Evolutionary conservation across 2,113 vertebrate species (phyloP), one percentile per base, ranked within the genome.

Genomic region (Australoheros scitulus): DNA sequence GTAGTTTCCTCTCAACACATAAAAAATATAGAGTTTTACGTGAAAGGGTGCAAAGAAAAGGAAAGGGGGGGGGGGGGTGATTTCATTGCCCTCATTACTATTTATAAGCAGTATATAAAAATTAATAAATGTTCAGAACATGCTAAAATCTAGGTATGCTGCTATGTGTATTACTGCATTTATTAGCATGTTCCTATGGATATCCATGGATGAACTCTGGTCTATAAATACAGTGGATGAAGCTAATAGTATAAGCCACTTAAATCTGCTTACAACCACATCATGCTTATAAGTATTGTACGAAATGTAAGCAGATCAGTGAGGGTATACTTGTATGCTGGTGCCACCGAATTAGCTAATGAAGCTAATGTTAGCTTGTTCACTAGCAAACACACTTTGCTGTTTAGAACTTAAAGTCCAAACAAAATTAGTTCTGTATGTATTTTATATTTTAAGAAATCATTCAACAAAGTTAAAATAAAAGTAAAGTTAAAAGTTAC

Each of bases 1-100:
- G 86, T 79, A 83, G 84, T 89, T 85, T 76, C 84, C 87, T 72
- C 60, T 87, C 32, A 86, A 55, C 74, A 83, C 81, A 83, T 86
- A 52, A 81, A 84, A 84, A 36, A 76, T 82, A 47, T 24, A 60
- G 34, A 57, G 80, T 83, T 88, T 91, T 80, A 86, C 65, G 70
- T 79, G 65, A 63, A 77, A 14, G 11, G 38, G 52, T 74, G 61
- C 15, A 70, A 88, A 77, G 29, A 29, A 55, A 52, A 36, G 43
- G 24, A 29, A 80, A 77, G 13, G 77, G 38, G 20, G 60, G 20
- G 29, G n/a, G 52, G 7, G 77, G 52, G 64, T 10, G 11, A 6
- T 72, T 55, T 72, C 43, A 81, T 6, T 61, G 3, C 20, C 24
- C 11, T 32, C n/a, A 55, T 85, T 56, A 57, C 34, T 14, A 61